These are phyloP conservation scores for Augiades crinisus DNA, from an alignment of 2,888 invertebrate genomes.

Conservation along the genomic window DNA sequence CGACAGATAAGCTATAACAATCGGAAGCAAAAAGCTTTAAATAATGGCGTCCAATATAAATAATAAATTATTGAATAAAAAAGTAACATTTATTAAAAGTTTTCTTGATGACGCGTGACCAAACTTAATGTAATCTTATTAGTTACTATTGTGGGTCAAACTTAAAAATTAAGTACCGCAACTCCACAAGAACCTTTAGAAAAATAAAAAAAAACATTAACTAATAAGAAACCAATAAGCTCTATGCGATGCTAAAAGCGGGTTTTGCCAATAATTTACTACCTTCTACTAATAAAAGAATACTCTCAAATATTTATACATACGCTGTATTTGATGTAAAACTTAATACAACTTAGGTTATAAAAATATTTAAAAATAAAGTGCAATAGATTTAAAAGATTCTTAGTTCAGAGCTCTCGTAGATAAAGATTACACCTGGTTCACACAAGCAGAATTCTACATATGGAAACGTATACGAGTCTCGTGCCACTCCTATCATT, in stretches of 20 bases:
- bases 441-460: too few relatives aligned
- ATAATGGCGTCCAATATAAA: slow-evolving; percentile 6
- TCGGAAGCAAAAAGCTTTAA: slow-evolving; percentile 41
- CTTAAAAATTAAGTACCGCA: slow-evolving; percentile 45
- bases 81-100: not conserved
- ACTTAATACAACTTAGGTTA: slow-evolving; percentile 66
- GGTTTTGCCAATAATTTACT: slow-evolving; percentile 45
- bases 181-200: slow-evolving; percentile 39
- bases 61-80: slow-evolving; percentile 4
- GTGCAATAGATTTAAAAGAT: slow-evolving; percentile 56
- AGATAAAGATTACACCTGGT: not conserved
- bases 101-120: not conserved
- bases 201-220: slow-evolving; percentile 38
- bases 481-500: too few relatives aligned
- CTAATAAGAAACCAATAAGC: slow-evolving; percentile 41
- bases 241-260: slow-evolving; percentile 69
- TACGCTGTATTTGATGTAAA: slow-evolving; percentile 73
- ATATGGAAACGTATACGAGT: too few relatives aligned
- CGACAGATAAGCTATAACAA: slow-evolving; percentile 61
- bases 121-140: slow-evolving; percentile 10
- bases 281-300: slow-evolving; percentile 58
- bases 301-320: slow-evolving; percentile 61
- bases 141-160: slow-evolving; percentile 14
- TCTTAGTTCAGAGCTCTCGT: slow-evolving; percentile 37
- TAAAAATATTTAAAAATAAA: slow-evolving; percentile 54